Percentiles rank a stretch among this genome's conserved stretches.
Evolutionary conservation across 2,888 invertebrate species (phyloP).

Genomic region (Clunio marinus): DNA sequence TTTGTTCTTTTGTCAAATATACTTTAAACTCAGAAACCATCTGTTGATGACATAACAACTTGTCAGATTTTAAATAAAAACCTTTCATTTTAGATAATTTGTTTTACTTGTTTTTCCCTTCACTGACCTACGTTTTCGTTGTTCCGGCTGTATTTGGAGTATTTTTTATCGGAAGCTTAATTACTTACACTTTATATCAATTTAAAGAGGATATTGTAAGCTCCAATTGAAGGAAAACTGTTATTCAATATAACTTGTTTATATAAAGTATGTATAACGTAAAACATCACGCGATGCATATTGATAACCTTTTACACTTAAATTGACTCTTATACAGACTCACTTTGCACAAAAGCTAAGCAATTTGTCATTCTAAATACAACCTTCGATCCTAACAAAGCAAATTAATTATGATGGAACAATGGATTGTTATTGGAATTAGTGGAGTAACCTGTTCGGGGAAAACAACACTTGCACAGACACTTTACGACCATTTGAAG

Average conservation of each 20-base stretch:
- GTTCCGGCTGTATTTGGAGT: conserved; percentile 60
- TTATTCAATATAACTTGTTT: neutral
- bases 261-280: neutral
- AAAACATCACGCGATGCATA: neutral
- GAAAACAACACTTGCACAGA: conserved; percentile 68
- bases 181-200: conserved; percentile 61
- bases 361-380: neutral
- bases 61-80: neutral
- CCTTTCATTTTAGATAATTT: conserved; percentile 52
- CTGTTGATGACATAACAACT: conserved; percentile 42
- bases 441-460: conserved; percentile 81
- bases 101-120: conserved; percentile 54
- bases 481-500: conserved; percentile 52
- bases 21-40: neutral
- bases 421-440: conserved; percentile 63
- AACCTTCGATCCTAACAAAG: no score
- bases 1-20: neutral
- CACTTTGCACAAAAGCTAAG: neutral
- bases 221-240: neutral
- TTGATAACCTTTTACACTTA: neutral
- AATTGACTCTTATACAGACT: neutral
- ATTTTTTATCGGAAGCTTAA: conserved; percentile 62
- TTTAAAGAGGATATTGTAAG: neutral
- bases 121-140: conserved; percentile 58
- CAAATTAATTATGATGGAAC: conserved; percentile 54